Evolutionary conservation across 2,113 vertebrate species (phyloP), one percentile per base, ranked within the genome.

Genomic region (Macheiramphus alcinus): DNA sequence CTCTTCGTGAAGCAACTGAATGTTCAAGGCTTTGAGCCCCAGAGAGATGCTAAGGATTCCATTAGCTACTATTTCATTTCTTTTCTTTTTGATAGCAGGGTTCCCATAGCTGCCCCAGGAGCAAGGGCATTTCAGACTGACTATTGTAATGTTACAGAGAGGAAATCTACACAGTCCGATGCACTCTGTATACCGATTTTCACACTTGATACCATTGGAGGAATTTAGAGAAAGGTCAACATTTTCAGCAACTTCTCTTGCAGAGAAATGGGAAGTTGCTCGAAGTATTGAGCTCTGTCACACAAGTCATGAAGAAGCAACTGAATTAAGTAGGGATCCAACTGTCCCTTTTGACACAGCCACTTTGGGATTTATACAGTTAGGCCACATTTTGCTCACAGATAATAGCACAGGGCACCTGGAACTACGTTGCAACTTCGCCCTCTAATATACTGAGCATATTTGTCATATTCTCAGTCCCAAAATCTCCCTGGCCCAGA

Each of bases 401-500:
- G 16, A 36, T 32, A 48, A 72, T 34, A 81, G 23, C 55, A 50
- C 34, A 48, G 15, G 59, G 29, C 16, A 84, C 55, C 67, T 66
- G 80, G n/a, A 94, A 74, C 43, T 43, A 11, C 11, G 9, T 21
- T 48, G 42, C 42, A 95, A 9, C 7, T 79, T 50, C 18, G 7
- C 11, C 23, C 61, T 67, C 26, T 80, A 86, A 55, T 7, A 62
- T 6, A 47, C 27, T 22, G 27, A 74, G 32, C 40, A 84, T 20
- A 70, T 85, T 71, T 86, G 40, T 38, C 48, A 62, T 80, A 20
- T 47, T 62, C 61, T 73, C 66, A 81, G 70, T 38, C 40, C 17
- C 82, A 75, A 26, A 83, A 29, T 50, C 53, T 88, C 81, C 83
- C 65, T 82, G 80, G 86, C 92, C 74, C 91, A 91, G 90, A 97